Conservation (phyloP, 2,113 vertebrate genomes). For the Okapia johnstoni region DNA sequence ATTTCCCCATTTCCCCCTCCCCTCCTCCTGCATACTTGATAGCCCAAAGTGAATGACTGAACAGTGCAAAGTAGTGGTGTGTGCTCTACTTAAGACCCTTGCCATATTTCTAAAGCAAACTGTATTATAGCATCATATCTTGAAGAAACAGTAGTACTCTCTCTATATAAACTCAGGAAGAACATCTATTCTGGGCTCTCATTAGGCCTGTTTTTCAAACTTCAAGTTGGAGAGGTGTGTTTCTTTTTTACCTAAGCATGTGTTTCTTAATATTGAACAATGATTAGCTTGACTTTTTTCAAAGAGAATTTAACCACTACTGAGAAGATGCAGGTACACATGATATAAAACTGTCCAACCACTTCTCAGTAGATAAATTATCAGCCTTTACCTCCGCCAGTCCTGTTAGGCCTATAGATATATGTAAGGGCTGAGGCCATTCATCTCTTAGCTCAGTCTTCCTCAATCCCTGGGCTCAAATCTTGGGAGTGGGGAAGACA, state of each 20-base stretch:
- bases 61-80: not conserved
- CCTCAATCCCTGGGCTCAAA: not conserved
- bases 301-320: not conserved
- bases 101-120: not conserved
- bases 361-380: not conserved
- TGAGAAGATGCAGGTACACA: not conserved
- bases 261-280: slow-evolving; percentile 1
- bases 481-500: not conserved
- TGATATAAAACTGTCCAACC: not conserved
- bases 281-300: not conserved
- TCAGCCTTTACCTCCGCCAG: not conserved
- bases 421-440: not conserved
- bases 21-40: not conserved
- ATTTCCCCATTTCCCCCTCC: not conserved
- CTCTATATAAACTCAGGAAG: not conserved
- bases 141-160: not conserved
- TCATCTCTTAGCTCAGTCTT: not conserved
- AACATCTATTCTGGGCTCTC: not conserved
- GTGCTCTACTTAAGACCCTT: not conserved
- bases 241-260: not conserved
- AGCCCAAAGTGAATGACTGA: not conserved
- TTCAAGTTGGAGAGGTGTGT: not conserved
- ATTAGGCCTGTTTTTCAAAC: not conserved
- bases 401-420: not conserved
- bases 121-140: not conserved